A percentile compares a stretch with the other conserved stretches of the same genome.
Conservation (phyloP, 23 tunicate genomes). For the Styela plicata region DNA sequence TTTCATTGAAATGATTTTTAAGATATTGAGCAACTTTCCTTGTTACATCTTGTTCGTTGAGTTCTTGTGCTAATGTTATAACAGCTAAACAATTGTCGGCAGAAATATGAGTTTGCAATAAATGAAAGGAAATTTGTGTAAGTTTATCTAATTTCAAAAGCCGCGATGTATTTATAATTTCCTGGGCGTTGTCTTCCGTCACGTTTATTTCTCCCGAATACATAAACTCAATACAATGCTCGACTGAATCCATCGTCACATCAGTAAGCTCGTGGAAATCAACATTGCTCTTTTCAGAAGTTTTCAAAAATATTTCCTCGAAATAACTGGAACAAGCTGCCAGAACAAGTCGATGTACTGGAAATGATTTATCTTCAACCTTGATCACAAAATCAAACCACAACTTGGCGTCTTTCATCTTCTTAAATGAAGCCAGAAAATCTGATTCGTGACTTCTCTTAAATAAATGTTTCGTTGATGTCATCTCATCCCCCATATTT, state of each 20-base stretch:
- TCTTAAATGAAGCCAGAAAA: slow-evolving; percentile 30
- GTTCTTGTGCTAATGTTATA: background rate
- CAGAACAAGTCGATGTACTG: slow-evolving; percentile 69
- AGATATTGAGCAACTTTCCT: background rate
- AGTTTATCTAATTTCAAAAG: background rate
- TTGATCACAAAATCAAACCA: slow-evolving; percentile 61
- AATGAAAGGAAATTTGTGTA: background rate
- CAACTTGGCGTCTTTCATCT: slow-evolving; percentile 42
- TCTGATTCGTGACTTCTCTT: background rate
- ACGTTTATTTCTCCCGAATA: background rate
- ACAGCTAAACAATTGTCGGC: background rate
- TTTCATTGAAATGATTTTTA: too few species aligned
- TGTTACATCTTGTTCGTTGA: background rate
- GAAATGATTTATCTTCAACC: slow-evolving; percentile 43
- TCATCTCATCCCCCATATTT: too few species aligned
- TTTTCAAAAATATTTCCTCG: background rate
- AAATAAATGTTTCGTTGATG: background rate
- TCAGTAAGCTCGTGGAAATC: background rate
- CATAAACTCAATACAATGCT: background rate
- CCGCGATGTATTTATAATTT: background rate
- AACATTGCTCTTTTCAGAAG: background rate
- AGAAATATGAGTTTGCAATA: background rate
- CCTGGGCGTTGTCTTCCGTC: background rate
- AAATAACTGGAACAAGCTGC: slow-evolving; percentile 35
- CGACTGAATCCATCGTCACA: background rate